Percentiles rank a stretch among this genome's conserved stretches.
Conservation (phyloP, 1,140 invertebrate genomes). For the Acromyrmex echinatior region DNA sequence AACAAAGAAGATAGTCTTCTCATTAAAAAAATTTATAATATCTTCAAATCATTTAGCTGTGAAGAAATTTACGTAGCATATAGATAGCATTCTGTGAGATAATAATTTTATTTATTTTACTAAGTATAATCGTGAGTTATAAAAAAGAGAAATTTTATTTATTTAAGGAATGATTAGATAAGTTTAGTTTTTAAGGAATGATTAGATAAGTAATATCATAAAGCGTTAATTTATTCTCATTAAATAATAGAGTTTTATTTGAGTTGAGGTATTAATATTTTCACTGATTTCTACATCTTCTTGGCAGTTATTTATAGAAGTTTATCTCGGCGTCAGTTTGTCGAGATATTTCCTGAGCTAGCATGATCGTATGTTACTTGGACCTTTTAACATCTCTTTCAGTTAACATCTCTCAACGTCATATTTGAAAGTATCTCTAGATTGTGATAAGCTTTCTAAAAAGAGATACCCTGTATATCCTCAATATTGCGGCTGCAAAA, state of each 20-base stretch:
- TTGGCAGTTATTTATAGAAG: slow-evolving; percentile 72
- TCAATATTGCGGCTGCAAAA: neutral
- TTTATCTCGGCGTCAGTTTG: slow-evolving; percentile 66
- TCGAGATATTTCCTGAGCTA: slow-evolving; percentile 50
- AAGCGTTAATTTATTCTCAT: neutral
- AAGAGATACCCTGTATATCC: neutral
- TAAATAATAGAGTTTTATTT: neutral
- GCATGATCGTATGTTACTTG: slow-evolving; percentile 29
- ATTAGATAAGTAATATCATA: neutral
- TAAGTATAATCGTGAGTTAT: neutral
- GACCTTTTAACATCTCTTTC: slow-evolving; percentile 22
- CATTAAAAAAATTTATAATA: neutral
- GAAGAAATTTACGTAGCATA: neutral
- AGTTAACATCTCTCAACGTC: neutral
- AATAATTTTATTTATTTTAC: neutral
- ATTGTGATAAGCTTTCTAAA: slow-evolving; percentile 25
- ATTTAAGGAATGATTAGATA: neutral
- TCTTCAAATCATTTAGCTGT: neutral
- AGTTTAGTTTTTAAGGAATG: neutral
- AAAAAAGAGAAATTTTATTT: neutral
- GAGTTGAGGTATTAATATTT: slow-evolving; percentile 66
- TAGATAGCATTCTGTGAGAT: neutral
- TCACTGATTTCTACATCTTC: slow-evolving; percentile 73
- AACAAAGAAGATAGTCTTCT: neutral
- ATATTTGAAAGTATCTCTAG: neutral